A percentile compares a stretch with the other conserved stretches of the same genome.
These are phyloP conservation scores for Neoniphon sammara DNA, from an alignment of 2,797 vertebrate genomes.

Conservation along the genomic window DNA sequence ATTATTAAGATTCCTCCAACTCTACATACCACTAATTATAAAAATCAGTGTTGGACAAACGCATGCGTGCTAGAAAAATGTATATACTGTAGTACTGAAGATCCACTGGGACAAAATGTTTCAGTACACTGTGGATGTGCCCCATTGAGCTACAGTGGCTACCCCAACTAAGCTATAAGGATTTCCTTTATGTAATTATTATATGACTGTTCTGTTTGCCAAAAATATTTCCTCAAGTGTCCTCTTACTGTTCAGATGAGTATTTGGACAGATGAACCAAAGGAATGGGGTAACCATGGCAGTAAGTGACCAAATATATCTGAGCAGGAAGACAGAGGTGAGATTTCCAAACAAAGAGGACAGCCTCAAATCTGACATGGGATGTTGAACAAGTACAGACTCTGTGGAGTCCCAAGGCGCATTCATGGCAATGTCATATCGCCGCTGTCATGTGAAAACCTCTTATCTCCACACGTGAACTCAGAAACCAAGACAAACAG, in stretches of 20 bases:
- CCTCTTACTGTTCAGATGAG: constrained; percentile 58
- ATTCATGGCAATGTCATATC: background rate
- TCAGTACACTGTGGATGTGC: constrained; percentile 25
- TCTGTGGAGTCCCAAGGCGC: background rate
- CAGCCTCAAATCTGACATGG: background rate
- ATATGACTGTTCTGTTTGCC: constrained; percentile 54
- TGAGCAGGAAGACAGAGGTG: constrained; percentile 15
- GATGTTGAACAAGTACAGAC: constrained; percentile 13
- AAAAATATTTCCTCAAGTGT: constrained; percentile 65
- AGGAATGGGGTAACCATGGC: constrained; percentile 51
- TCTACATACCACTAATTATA: constrained; percentile 63
- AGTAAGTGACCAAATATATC: constrained; percentile 74
- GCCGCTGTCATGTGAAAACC: too few relatives aligned
- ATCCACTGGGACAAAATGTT: constrained; percentile 60
- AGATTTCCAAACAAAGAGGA: constrained; percentile 25
- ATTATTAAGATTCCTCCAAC: constrained; percentile 45
- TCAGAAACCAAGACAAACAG: too few relatives aligned
- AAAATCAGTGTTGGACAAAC: constrained; percentile 35
- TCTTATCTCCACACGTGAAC: too few relatives aligned
- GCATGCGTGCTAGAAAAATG: constrained; percentile 47
- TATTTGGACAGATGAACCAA: constrained; percentile 73
- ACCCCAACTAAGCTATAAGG: constrained; percentile 46
- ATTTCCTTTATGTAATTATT: constrained; percentile 40
- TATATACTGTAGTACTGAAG: constrained; percentile 47
- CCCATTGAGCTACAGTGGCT: constrained; percentile 24